Base-by-base conservation (phyloP, 2,888 invertebrate species). In the Bombylius discolor region DNA sequence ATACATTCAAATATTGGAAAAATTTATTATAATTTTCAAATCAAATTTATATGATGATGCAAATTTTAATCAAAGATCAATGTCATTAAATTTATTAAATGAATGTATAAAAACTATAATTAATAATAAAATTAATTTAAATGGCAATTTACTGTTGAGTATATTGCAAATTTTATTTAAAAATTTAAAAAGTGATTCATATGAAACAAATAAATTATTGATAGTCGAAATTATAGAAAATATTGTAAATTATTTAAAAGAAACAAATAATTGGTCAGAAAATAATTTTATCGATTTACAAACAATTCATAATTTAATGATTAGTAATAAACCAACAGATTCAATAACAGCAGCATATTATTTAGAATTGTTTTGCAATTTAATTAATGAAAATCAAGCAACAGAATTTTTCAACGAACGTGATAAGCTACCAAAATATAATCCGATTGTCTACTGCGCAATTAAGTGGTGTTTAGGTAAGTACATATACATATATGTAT, bases 311-410 rank as follows among this genome's bases (percentile, higher is more conserved):
- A 64, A 65, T 13, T 72, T 87, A 59, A 82, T 85, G 33, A 77
- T 79, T 3, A 85, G 85, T 45, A 76, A 85, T 34, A 82, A 84
- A 65, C 91, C 93, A 0, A 81, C 85, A 1, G 87, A 88, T 61
- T 84, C 86, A 51, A 74, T 82, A 9, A 85, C 89, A 0, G 89
- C 87, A 0, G 82, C 86, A 0, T 89, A 87, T 67, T 79, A 84
- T 58, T 67, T 85, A 51, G 74, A 77, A 62, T 70, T 75, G 9
- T 71, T 65, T 34, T 72, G 71, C 48, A 64, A 67, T 59, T 31
- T 48, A 39, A 45, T 39, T 36, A n/a, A 49, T 12, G 23, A 32
- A 47, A 33, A 34, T 33, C 50, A 55, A 51, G 31, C 36, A 6
- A 47, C 49, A 39, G 33, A 36, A 34, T 34, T 46, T 46, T 58